These are phyloP conservation scores for Synanthedon tipuliformis DNA, from an alignment of 2,888 invertebrate genomes.

Conservation along the genomic window DNA sequence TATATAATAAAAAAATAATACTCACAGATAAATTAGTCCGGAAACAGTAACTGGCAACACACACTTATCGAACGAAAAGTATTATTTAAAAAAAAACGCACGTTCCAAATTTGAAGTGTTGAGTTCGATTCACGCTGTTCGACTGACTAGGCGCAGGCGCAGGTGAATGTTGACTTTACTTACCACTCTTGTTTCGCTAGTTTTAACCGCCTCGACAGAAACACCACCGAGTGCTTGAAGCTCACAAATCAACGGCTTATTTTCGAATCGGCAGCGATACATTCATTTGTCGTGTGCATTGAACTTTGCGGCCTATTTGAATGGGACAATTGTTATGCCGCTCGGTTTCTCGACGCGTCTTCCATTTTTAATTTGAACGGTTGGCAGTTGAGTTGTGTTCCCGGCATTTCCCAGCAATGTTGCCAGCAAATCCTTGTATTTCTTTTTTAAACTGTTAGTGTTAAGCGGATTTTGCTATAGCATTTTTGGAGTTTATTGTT, in stretches of 20 bases:
- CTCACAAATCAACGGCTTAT: constrained; percentile 23
- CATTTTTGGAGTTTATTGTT: too few species aligned
- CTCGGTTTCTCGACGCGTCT: constrained; percentile 25
- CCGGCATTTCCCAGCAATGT: neutral
- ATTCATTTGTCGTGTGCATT: constrained; percentile 43
- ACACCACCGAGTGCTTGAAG: constrained; percentile 27
- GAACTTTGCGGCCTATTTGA: constrained; percentile 59
- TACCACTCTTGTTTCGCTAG: constrained; percentile 58
- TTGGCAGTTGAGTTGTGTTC: constrained; percentile 1
- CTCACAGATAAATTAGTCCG: constrained; percentile 6
- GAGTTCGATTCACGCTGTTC: constrained; percentile 33
- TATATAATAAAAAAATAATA: neutral
- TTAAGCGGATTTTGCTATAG: too few species aligned
- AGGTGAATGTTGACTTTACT: constrained; percentile 59
- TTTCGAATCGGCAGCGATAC: constrained; percentile 40
- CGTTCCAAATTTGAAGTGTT: constrained; percentile 32
- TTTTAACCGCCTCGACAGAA: constrained; percentile 26
- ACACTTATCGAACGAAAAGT: constrained; percentile 26
- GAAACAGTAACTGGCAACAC: constrained; percentile 36
- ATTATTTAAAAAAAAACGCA: constrained; percentile 18
- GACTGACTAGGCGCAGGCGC: constrained; percentile 52
- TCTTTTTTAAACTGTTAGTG: too few species aligned
- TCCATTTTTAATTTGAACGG: constrained; percentile 34
- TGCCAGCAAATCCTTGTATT: neutral
- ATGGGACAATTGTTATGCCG: constrained; percentile 41